These are phyloP conservation scores for Caenorhabditis sp. DNA, from an alignment of 2,888 invertebrate genomes.

Conservation along the genomic window DNA sequence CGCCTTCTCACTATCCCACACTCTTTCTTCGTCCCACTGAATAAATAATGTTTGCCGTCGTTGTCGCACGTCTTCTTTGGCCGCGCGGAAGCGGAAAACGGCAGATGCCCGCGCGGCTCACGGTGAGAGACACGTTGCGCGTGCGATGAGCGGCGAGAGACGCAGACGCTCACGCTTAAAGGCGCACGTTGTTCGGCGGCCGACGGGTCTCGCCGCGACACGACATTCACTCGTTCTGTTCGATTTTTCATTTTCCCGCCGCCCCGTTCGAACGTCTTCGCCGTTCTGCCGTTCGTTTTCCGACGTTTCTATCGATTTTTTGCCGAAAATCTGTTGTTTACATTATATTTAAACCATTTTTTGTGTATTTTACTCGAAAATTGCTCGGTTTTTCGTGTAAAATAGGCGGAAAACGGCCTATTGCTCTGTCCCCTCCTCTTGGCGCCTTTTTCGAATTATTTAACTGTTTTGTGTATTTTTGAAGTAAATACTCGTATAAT, in stretches of 20 bases:
- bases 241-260: slow-evolving; percentile 57
- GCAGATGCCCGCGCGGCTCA: slow-evolving; percentile 9
- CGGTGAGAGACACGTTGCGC: slow-evolving; percentile 13
- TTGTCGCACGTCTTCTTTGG: not conserved
- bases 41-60: not conserved
- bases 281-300: slow-evolving; percentile 1
- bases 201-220: slow-evolving; percentile 44
- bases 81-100: not conserved
- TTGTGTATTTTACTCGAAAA: not conserved
- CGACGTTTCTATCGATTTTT: not conserved
- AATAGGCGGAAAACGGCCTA: not conserved
- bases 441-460: not conserved
- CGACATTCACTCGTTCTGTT: slow-evolving; percentile 15
- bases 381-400: not conserved
- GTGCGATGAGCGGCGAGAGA: slow-evolving; percentile 7
- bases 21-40: not conserved
- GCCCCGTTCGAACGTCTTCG: slow-evolving; percentile 25
- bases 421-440: not conserved
- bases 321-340: not conserved
- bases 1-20: not conserved
- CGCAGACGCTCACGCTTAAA: slow-evolving; percentile 35
- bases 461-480: not conserved
- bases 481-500: too few relatives aligned
- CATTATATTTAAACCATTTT: not conserved
- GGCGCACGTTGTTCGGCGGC: slow-evolving; percentile 5